Evolutionary conservation across 2,113 vertebrate genomes (phyloP).

Genomic region (Clarias macrocephalus): DNA sequence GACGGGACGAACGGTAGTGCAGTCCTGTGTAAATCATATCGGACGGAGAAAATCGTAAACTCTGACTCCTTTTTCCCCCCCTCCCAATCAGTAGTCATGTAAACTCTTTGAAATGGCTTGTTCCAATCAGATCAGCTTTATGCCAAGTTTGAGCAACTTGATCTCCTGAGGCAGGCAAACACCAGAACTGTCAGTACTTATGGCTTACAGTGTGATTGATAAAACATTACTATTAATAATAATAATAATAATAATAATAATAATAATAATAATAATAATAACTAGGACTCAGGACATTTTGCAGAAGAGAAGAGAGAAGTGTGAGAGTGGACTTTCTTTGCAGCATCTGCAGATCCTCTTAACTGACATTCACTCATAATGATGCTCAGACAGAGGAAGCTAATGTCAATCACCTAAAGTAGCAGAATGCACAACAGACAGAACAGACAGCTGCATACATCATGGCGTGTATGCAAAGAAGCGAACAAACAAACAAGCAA

Average conservation of each 20-base stretch:
- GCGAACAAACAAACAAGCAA: slow-evolving; percentile 6
- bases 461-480: background rate
- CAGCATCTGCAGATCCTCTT: slow-evolving; percentile 31
- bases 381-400: background rate
- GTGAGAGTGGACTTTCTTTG: slow-evolving; percentile 20
- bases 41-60: slow-evolving; percentile 11
- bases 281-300: background rate
- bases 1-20: background rate
- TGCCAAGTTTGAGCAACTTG: slow-evolving; percentile 20
- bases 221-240: background rate
- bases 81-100: slow-evolving; percentile 2
- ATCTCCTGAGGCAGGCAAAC: slow-evolving; percentile 19
- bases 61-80: background rate
- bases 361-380: slow-evolving; percentile 16
- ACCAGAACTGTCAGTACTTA: slow-evolving; percentile 12
- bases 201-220: background rate
- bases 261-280: background rate
- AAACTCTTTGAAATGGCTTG: slow-evolving; percentile 34
- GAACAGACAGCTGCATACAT: background rate
- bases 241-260: background rate
- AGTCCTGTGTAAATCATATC: background rate
- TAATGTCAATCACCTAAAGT: slow-evolving; percentile 1
- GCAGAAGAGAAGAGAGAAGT: background rate
- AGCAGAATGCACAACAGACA: background rate
- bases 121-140: slow-evolving; percentile 23